Percentiles rank a stretch among this genome's conserved stretches.
Evolutionary conservation across 2,113 vertebrate species (phyloP).

Genomic region (Phaethornis superciliosus): DNA sequence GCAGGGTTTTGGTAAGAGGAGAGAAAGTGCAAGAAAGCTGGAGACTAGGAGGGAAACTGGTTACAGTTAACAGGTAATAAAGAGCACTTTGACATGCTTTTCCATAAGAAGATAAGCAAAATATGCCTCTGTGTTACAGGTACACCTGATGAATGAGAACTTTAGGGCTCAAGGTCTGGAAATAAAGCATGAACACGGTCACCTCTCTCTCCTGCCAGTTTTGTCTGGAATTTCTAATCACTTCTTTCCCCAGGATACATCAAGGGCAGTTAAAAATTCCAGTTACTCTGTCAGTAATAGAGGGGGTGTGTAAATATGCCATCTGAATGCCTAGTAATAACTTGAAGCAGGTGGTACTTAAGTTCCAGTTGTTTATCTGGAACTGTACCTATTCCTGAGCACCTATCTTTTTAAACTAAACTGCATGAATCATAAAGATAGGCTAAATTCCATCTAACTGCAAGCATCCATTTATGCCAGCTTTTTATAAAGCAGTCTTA

Average conservation of each 20-base stretch:
- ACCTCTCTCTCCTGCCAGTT: neutral
- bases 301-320: neutral
- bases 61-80: neutral
- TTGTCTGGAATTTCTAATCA: neutral
- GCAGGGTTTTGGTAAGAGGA: neutral
- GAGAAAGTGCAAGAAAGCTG: neutral
- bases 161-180: neutral
- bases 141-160: neutral
- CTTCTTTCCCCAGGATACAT: neutral
- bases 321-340: neutral
- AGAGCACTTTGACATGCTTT: neutral
- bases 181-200: neutral
- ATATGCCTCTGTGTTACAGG: neutral
- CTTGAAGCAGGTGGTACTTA: neutral
- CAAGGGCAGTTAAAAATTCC: neutral
- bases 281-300: neutral
- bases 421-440: neutral
- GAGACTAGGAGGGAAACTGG: neutral
- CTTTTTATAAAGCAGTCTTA: neutral
- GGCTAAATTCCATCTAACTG: neutral
- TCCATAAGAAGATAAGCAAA: neutral
- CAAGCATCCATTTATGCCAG: neutral
- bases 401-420: neutral
- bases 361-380: constrained; percentile 6
- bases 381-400: neutral